Evolutionary conservation across 2,797 vertebrate species (phyloP), one percentile per base, ranked within the genome.

Genomic region (Numenius phaeopus): DNA sequence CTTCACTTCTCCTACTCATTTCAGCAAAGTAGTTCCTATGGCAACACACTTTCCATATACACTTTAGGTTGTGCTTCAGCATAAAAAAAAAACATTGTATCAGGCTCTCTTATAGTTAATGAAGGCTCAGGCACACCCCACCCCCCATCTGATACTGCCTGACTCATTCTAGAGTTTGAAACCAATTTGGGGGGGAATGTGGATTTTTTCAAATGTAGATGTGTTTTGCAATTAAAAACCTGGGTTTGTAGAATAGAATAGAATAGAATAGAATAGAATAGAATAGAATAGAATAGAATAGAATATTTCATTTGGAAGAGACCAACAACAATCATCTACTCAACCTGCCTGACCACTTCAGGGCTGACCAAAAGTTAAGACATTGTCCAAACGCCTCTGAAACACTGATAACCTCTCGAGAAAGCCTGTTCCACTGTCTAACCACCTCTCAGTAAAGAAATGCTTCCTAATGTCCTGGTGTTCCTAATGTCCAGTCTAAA

Each of bases 1-100:
- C 62, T 89, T 85, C 81, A 57, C 10, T 62, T 82, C 83, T 96
- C 85, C 81, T 90, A 72, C 94, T 94, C 92, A 66, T 94, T 92
- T 94, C 89, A 78, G 89, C 92, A 72, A 10, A 90, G 86, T 59
- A 87, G 97, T 97, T 97, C 89, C 97, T 95, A 97, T 97, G 94
- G 96, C 82, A 96, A 97, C 95, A 59, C 82, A 69, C 54, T 94
- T 95, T 69, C 75, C 89, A 62, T 97, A 96, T 76, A 94, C 92
- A 65, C 94, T 91, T 95, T 83, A 66, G 69, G 69, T 89, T 96
- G 83, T 91, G 84, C 72, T 96, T 83, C 89, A 75, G 79, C 64
- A 67, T 67, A 22, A 30, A 87, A 49, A 30, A 87, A 49, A 89
- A 86, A 8, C 11, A 61, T 65, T 55, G 17, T 89, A 50, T 69